phyloP scores from a whole-genome alignment of 2,797 vertebrate species.

The Pangasius krempfi region DNA sequence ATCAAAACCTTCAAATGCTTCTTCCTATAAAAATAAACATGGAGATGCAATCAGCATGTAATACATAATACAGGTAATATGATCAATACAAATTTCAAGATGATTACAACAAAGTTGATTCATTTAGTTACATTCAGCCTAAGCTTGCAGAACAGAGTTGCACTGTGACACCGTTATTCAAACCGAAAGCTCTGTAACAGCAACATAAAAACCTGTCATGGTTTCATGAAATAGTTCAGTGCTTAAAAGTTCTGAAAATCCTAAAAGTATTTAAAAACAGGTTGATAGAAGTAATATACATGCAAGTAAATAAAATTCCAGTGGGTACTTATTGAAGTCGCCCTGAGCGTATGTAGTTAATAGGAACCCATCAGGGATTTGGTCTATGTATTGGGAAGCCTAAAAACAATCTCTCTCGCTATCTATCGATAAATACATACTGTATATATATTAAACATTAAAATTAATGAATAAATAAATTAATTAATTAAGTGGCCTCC shows the following conservation, averaged over 20 bases:
- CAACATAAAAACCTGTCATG: not conserved
- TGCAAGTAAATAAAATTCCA: too few relatives aligned
- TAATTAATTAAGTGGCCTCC: not conserved
- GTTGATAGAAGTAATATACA: too few relatives aligned
- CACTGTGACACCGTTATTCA: not conserved
- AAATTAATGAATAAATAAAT: not conserved
- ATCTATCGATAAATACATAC: too few relatives aligned
- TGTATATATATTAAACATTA: too few relatives aligned
- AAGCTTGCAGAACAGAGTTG: not conserved
- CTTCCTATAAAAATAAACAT: constrained; percentile 82
- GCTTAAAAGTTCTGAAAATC: not conserved
- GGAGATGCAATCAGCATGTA: not conserved
- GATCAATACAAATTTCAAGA: not conserved
- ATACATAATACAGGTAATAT: not conserved
- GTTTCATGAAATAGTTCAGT: not conserved
- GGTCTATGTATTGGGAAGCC: not conserved
- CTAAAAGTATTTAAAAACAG: not conserved
- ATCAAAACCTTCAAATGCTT: constrained; percentile 93
- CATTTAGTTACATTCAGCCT: not conserved
- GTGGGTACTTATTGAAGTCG: not conserved
- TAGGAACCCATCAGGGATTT: not conserved
- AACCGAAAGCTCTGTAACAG: not conserved
- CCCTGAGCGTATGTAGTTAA: not conserved
- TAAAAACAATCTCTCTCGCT: too few relatives aligned
- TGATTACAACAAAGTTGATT: not conserved